Evolutionary conservation across 2,888 invertebrate species (phyloP), one percentile per base, ranked within the genome.

Genomic region (Phyllotreta striolata): DNA sequence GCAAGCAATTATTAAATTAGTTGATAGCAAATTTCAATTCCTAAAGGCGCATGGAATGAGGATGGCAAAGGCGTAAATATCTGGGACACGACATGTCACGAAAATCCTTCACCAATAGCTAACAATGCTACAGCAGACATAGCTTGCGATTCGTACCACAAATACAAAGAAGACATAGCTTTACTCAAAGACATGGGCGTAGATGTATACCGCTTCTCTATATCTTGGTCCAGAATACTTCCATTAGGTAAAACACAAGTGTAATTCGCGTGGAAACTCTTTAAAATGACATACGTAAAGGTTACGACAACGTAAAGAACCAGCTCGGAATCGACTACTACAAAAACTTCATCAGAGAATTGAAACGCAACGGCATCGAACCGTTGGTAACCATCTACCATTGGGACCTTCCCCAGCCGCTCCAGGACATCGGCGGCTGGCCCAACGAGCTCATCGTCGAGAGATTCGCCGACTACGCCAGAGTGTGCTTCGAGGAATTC

Each of bases 121-220:
- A 86, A 88, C 47, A 57, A 68, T 37, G 56, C 10, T 12, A 87
- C 83, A 38, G 90, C 86, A 0, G 88, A 90, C 73, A 79, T 87
- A 0, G 86, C 90, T 0, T 86, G 87, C 61, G 88, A 90, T 76
- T 87, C 89, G 24, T 91, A 89, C 78, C 85, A 89, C 77, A 83
- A 81, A 65, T 86, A 84, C 76, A 81, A 83, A 68, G 84, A 86
- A 13, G 91, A 91, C 71, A 84, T 89, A 0, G 72, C 79, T 47
- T 77, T 88, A 46, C 73, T 90, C 62, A 83, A 81, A 55, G 74
- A 83, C 14, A 78, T 90, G 0, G 87, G 87, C 0, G 85, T 86
- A 7, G 7, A 46, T 13, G 24, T 44, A 3, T 44, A 13, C 14
- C 44, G 10, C 10, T 13, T 8, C 46, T 56, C 38, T 38, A 6